Evolutionary conservation across 2,888 invertebrate genomes (phyloP).

Genomic region (Euproctis similis): DNA sequence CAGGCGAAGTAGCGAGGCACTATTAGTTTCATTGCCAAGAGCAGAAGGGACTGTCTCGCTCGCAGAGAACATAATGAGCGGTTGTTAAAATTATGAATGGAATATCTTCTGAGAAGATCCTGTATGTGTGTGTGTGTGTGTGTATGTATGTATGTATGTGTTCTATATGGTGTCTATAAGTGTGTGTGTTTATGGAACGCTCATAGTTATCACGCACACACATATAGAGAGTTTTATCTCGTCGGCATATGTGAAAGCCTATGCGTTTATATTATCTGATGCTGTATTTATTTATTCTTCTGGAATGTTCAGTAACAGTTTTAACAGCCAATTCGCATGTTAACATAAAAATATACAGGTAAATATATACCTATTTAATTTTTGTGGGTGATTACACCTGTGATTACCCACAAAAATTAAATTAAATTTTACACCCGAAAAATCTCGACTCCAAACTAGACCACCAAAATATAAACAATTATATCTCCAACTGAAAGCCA

Average conservation of each 20-base stretch:
- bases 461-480: too few relatives aligned
- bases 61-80: conserved; percentile 61
- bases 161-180: too few relatives aligned
- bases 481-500: too few relatives aligned
- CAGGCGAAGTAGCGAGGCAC: too few relatives aligned
- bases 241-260: conserved; percentile 28
- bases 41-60: conserved; percentile 41
- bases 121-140: conserved; percentile 36
- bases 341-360: too few relatives aligned
- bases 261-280: conserved; percentile 26
- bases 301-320: conserved; percentile 23
- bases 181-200: conserved; percentile 20
- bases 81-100: conserved; percentile 73
- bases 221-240: conserved; percentile 17
- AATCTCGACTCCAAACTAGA: too few relatives aligned
- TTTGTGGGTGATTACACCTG: too few relatives aligned
- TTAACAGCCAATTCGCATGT: too few relatives aligned
- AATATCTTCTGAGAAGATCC: conserved; percentile 41
- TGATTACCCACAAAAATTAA: too few relatives aligned
- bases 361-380: too few relatives aligned
- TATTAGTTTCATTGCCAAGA: conserved; percentile 43
- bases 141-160: too few relatives aligned
- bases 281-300: conserved; percentile 24
- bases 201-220: conserved; percentile 23
- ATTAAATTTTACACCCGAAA: too few relatives aligned